Evolutionary conservation across 2,888 invertebrate genomes (phyloP), one percentile per base, ranked within the genome.

Genomic region (Hydropsyche betteni): DNA sequence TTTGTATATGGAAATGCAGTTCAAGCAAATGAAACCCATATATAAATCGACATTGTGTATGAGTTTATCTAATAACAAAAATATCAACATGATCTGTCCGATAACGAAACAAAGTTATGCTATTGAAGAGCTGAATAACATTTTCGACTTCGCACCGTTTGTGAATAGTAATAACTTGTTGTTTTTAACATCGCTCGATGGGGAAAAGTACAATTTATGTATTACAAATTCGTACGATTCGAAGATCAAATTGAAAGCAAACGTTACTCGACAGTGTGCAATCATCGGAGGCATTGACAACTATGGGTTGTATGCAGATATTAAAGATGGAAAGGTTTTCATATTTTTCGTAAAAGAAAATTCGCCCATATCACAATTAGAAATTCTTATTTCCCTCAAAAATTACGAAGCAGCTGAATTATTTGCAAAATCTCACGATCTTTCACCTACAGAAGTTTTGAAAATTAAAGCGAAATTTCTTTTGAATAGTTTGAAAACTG

Each of bases 401-500:
- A 78, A 79, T 55, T 79, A 79, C 38, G 78, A 79, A 77, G 78
- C 68, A 0, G 79, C 79, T 16, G 79, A 79, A 77, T 55, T 73
- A 14, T 79, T 79, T 70, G 79, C 79, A 34, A 78, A 78, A 53
- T 24, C 74, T 7, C 76, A 79, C 50, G 74, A 75, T 50, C 55
- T 79, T 7, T 79, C 79, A 6, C 79, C 76, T n/a, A 69, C 74
- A 3, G 76, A 78, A 51, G 79, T 79, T 0, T 51, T 79, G 61
- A 76, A 78, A 75, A 55, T 79, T 14, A 79, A 79, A 75, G 79
- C 79, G 1, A 79, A 79, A 77, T 76, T 73, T 68, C 61, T 79
- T 52, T 61, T 79, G 24, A 74, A 52, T 38, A 74, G 69, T 69
- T 61, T 79, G 16, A 79, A 77, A 38, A 78, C 74, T 50, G 16